phyloP scores from a whole-genome alignment of 2,888 invertebrate genomes.

The Agonopterix arenella region DNA sequence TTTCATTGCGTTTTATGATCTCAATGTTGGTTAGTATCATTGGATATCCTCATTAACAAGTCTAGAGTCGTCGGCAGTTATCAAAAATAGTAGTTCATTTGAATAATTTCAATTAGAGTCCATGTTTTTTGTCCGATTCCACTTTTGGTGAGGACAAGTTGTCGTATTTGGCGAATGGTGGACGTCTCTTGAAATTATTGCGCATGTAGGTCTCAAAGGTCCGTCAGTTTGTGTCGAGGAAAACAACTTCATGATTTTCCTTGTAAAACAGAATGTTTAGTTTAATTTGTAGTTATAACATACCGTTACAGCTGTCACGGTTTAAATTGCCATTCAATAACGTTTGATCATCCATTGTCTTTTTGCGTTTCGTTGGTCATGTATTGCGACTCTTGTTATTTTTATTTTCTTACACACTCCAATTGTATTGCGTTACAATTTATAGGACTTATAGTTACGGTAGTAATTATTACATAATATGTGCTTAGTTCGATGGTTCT shows the following conservation, averaged over 20 bases:
- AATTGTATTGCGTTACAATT: background rate
- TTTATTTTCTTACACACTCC: background rate
- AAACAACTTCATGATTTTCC: slow-evolving; percentile 36
- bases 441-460: background rate
- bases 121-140: slow-evolving; percentile 35
- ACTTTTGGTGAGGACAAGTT: slow-evolving; percentile 44
- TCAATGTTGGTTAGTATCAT: background rate
- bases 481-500: slow-evolving; percentile 1
- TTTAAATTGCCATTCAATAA: too few species aligned
- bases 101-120: slow-evolving; percentile 22
- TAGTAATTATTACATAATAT: too few species aligned
- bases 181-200: slow-evolving; percentile 32
- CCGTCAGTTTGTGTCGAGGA: slow-evolving; percentile 29
- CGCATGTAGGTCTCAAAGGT: slow-evolving; percentile 24
- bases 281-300: too few species aligned
- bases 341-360: too few species aligned
- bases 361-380: background rate
- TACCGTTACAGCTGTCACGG: too few species aligned
- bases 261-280: slow-evolving; percentile 9
- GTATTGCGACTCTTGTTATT: slow-evolving; percentile 1
- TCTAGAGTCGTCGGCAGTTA: background rate
- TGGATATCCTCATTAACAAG: slow-evolving; percentile 4
- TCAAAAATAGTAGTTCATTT: slow-evolving; percentile 9
- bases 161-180: slow-evolving; percentile 47
- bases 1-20: background rate